phyloP scores from a whole-genome alignment of 1,140 invertebrate species.

The Ceratina japonica region DNA sequence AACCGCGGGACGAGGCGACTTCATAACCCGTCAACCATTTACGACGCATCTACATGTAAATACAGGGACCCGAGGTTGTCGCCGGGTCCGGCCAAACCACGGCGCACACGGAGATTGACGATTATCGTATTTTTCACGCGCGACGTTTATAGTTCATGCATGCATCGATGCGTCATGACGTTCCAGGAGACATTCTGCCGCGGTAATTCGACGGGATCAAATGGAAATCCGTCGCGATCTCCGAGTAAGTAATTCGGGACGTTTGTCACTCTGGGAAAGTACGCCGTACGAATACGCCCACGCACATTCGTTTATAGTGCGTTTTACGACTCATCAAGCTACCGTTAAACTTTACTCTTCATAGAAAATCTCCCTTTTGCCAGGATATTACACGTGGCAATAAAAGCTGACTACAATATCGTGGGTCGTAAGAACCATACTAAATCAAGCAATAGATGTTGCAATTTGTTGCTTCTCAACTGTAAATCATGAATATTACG shows the following conservation, averaged over 20 bases:
- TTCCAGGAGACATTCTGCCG: slow-evolving; percentile 1
- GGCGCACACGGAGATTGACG: slow-evolving; percentile 34
- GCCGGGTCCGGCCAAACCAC: neutral
- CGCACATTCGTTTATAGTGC: neutral
- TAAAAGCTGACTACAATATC: too few relatives aligned
- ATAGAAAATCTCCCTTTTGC: neutral
- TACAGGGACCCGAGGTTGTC: slow-evolving; percentile 20
- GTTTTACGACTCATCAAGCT: slow-evolving; percentile 27
- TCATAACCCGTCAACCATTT: slow-evolving; percentile 35
- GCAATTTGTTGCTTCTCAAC: too few relatives aligned
- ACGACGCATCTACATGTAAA: slow-evolving; percentile 41
- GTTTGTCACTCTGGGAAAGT: slow-evolving; percentile 16
- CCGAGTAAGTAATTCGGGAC: slow-evolving; percentile 32
- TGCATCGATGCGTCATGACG: slow-evolving; percentile 40
- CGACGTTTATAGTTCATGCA: slow-evolving; percentile 50
- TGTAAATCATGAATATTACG: too few relatives aligned
- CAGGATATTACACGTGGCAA: neutral
- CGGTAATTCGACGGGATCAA: slow-evolving; percentile 17
- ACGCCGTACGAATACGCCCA: too few relatives aligned
- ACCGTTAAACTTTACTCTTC: neutral
- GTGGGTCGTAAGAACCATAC: neutral
- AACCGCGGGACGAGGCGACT: neutral
- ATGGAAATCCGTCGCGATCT: neutral
- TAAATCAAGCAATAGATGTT: too few relatives aligned
- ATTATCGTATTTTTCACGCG: slow-evolving; percentile 47